Evolutionary conservation across 2,888 invertebrate species (phyloP).

Genomic region (Epistrophe eligans): DNA sequence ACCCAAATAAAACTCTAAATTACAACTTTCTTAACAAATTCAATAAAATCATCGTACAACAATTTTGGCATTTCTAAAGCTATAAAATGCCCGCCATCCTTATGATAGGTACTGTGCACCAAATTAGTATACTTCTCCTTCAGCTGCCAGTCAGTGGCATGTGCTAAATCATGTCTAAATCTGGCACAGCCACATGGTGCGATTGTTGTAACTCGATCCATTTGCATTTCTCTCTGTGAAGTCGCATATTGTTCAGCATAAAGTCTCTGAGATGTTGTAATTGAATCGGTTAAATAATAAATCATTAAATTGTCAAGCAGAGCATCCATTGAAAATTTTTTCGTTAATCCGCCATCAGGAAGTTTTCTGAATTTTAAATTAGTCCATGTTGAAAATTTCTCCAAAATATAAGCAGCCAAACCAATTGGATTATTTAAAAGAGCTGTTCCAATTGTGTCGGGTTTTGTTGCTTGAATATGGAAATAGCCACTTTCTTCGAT

Average conservation of each 20-base stretch:
- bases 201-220: slow-evolving; percentile 86
- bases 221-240: slow-evolving; percentile 76
- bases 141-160: slow-evolving; percentile 86
- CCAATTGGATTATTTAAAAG: slow-evolving; percentile 88
- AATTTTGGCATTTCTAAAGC: slow-evolving; percentile 91
- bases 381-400: slow-evolving; percentile 92
- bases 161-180: slow-evolving; percentile 89
- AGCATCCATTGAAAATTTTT: slow-evolving; percentile 85
- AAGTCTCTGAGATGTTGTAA: slow-evolving; percentile 88
- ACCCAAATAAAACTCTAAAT: slow-evolving; percentile 10
- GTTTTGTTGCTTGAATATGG: slow-evolving; percentile 94
- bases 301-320: slow-evolving; percentile 91
- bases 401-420: slow-evolving; percentile 94
- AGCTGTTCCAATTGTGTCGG: slow-evolving; percentile 90
- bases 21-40: slow-evolving; percentile 85
- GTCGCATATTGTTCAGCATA: slow-evolving; percentile 86
- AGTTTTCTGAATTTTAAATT: slow-evolving; percentile 85
- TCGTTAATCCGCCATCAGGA: slow-evolving; percentile 88
- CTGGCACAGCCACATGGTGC: slow-evolving; percentile 91
- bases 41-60: slow-evolving; percentile 89
- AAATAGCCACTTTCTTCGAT: slow-evolving; percentile 86
- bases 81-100: slow-evolving; percentile 93
- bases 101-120: slow-evolving; percentile 87
- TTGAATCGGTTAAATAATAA: slow-evolving; percentile 90
- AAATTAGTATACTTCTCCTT: slow-evolving; percentile 87